These are phyloP conservation scores for Melanerpes aurifrons DNA, from an alignment of 2,113 vertebrate genomes.

Conservation along the genomic window DNA sequence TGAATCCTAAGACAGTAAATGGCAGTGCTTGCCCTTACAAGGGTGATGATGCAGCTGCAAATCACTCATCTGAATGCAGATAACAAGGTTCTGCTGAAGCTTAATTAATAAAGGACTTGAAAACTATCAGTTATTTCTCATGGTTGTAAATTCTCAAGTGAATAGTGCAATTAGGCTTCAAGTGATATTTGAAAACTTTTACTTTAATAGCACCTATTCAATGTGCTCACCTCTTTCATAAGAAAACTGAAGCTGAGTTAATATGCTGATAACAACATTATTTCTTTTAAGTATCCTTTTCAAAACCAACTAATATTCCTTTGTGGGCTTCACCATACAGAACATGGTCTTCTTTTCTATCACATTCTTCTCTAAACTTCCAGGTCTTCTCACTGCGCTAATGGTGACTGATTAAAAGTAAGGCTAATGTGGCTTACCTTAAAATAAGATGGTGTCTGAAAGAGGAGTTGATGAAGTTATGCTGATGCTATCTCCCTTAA, in stretches of 20 bases:
- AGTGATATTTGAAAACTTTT: slow-evolving; percentile 4
- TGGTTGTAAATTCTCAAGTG: not conserved
- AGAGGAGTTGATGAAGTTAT: too few relatives aligned
- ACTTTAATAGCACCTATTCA: not conserved
- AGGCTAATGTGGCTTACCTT: too few relatives aligned
- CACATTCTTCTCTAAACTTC: not conserved
- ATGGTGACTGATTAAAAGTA: too few relatives aligned
- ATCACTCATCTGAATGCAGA: not conserved
- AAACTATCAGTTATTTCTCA: slow-evolving; percentile 1
- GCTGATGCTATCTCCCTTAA: too few relatives aligned
- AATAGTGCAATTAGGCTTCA: not conserved
- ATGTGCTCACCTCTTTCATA: not conserved
- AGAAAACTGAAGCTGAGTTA: not conserved
- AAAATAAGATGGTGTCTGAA: too few relatives aligned
- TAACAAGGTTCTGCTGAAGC: not conserved
- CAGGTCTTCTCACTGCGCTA: too few relatives aligned
- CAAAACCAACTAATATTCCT: not conserved
- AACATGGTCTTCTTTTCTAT: not conserved
- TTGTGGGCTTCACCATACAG: not conserved
- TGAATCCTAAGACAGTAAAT: not conserved
- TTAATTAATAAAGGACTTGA: slow-evolving; percentile 14
- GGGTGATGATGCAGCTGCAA: not conserved
- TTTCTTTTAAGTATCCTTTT: not conserved
- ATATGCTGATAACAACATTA: not conserved
- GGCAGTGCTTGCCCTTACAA: not conserved